These are phyloP conservation scores for Nomada goodeniana DNA, from an alignment of 2,888 invertebrate species.

Conservation along the genomic window DNA sequence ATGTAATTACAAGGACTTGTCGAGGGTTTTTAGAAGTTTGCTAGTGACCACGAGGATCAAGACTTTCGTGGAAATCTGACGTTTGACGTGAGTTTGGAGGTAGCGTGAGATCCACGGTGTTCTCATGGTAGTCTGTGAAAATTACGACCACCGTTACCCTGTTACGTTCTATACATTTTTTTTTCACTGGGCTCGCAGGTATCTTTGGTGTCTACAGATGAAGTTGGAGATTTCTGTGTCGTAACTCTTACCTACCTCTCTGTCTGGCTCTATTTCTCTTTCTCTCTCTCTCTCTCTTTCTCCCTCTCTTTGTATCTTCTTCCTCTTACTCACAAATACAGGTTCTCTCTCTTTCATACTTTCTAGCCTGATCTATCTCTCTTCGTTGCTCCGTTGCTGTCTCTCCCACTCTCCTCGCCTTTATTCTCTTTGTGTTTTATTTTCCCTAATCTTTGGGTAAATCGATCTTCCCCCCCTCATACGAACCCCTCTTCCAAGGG, in stretches of 20 bases:
- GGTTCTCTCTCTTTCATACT: constrained; percentile 5
- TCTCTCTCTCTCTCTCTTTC: not conserved
- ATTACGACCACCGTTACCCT: constrained; percentile 62
- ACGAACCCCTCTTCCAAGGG: not conserved
- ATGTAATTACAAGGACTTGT: not conserved
- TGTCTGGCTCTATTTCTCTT: constrained; percentile 23
- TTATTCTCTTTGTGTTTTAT: constrained; percentile 8
- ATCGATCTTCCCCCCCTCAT: not conserved
- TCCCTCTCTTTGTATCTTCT: not conserved
- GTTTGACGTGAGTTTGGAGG: not conserved
- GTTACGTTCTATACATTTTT: constrained; percentile 78
- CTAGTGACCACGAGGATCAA: not conserved
- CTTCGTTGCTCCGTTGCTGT: constrained; percentile 24
- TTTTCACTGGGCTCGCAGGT: constrained; percentile 82
- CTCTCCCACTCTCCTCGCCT: constrained; percentile 34
- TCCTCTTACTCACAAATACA: constrained; percentile 20
- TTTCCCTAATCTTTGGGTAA: constrained; percentile 1
- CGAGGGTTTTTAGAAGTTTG: not conserved
- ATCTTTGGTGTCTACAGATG: constrained; percentile 79
- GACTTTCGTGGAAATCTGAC: not conserved
- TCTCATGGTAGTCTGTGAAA: constrained; percentile 43
- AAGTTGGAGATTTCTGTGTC: constrained; percentile 74
- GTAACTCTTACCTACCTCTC: constrained; percentile 66
- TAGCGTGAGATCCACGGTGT: constrained; percentile 2
- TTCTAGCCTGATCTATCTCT: not conserved